Percentiles rank a stretch among this genome's conserved stretches.
These are phyloP conservation scores for Sesia apiformis DNA, from an alignment of 2,888 invertebrate species.

Conservation along the genomic window DNA sequence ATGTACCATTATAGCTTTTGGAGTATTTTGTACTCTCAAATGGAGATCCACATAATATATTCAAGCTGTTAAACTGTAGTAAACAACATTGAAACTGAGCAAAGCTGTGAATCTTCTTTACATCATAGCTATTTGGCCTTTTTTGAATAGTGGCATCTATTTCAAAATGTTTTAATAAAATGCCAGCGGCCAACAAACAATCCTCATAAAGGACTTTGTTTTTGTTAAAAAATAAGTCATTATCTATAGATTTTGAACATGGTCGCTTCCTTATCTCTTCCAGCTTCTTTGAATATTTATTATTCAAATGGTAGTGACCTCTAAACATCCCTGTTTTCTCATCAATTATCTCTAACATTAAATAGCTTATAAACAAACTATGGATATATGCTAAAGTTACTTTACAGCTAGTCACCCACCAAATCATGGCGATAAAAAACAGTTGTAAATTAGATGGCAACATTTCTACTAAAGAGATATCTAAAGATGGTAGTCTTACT, in stretches of 20 bases:
- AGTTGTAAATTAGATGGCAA: conserved; percentile 76
- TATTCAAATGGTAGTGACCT: conserved; percentile 58
- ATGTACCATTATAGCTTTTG: conserved; percentile 83
- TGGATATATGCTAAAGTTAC: conserved; percentile 65
- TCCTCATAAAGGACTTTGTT: conserved; percentile 71
- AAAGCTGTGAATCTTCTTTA: conserved; percentile 75
- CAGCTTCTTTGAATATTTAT: conserved; percentile 51
- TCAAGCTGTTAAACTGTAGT: conserved; percentile 75
- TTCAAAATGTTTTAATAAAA: conserved; percentile 74
- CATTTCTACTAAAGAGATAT: conserved; percentile 39
- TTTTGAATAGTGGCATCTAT: conserved; percentile 68
- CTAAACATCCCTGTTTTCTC: conserved; percentile 71
- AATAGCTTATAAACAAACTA: conserved; percentile 72
- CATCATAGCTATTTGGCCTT: conserved; percentile 72
- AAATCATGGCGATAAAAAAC: conserved; percentile 72
- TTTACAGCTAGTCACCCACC: conserved; percentile 70
- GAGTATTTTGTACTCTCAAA: conserved; percentile 72
- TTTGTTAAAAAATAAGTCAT: conserved; percentile 51
- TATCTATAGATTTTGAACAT: conserved; percentile 9
- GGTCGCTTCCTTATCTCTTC: conserved; percentile 32
- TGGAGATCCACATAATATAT: conserved; percentile 77
- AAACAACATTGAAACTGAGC: conserved; percentile 80
- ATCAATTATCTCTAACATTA: conserved; percentile 75
- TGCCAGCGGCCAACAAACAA: conserved; percentile 73
- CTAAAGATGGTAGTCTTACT: conserved; percentile 41